Evolutionary conservation across 2,113 vertebrate genomes (phyloP), one percentile per base, ranked within the genome.

Genomic region (Colistium nudipinnis): DNA sequence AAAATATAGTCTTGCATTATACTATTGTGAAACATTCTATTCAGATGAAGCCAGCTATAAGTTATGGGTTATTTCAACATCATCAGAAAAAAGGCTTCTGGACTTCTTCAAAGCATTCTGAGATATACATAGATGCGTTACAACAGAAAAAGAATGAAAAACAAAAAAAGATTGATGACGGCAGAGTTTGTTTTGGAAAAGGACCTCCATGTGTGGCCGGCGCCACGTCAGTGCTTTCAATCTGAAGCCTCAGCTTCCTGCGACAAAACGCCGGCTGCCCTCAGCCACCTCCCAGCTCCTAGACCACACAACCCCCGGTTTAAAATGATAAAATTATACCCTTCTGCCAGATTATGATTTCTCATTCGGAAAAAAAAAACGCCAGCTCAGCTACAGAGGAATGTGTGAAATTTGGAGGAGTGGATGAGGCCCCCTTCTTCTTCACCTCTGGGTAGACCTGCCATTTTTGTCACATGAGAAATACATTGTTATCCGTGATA

Each of bases 261-360:
- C 10, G 54, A 73, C 38, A 62, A 76, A n/a, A 74, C 64, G 52
- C 48, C 74, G 76, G 76, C 76, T 83, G 78, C 36, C 61, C 20
- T n/a, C 54, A 54, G 55, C 12, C 33, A 44, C n/a, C 33, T 17
- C 54, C 14, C 45, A 28, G 16, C 62, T 17, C 9, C 54, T 44
- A 43, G 5, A 62, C 54, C 16, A 8, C 62, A 25, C 11, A 0
- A 7, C 36, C 5, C 24, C 16, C 30, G 7, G 31, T 13, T 48
- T 9, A 35, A 4, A 36, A 44, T 22, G 12, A 44, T 36, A 16
- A 12, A 61, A 47, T 41, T n/a, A 38, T 4, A 35, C 16, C 44
- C 3, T 16, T 25, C 38, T 27, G 38, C 47, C 52, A 56, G 41
- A 72, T 45, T 33, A 25, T 14, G 41, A 33, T 62, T 39, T 30